A percentile compares a stretch with the other conserved stretches of the same genome.
These are phyloP conservation scores for Stichodactyla mertensii DNA, from an alignment of 64 coral and sea anemone genomes.

Conservation along the genomic window DNA sequence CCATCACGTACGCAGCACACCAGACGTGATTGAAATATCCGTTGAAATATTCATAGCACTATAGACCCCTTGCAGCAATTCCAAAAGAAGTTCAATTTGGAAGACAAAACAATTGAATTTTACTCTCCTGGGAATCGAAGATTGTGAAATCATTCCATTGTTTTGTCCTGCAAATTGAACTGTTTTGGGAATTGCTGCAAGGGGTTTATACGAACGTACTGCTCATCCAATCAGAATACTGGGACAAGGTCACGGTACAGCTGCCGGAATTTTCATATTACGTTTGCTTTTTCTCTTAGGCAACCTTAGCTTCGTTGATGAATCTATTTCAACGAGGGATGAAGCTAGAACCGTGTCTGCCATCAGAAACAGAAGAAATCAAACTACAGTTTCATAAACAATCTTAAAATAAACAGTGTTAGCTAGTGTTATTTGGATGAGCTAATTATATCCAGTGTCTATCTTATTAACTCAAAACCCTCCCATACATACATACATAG, in stretches of 20 bases:
- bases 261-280: neutral
- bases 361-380: slow-evolving; percentile 10
- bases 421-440: neutral
- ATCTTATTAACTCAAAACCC: no score
- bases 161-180: no score
- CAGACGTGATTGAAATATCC: neutral
- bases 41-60: neutral
- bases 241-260: neutral
- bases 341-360: neutral
- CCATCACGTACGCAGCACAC: neutral
- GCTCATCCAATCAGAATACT: neutral
- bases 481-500: no score
- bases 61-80: neutral
- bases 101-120: no score
- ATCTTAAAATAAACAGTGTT: neutral
- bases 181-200: no score
- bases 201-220: no score
- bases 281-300: neutral
- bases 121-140: no score
- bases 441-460: no score
- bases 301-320: slow-evolving; percentile 9
- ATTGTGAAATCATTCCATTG: no score
- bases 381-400: neutral
- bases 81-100: no score
- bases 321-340: slow-evolving; percentile 4